Percentiles rank a stretch among this genome's conserved stretches.
Evolutionary conservation across 2,888 invertebrate species (phyloP).

Genomic region (Zhuqinia jingwanae): DNA sequence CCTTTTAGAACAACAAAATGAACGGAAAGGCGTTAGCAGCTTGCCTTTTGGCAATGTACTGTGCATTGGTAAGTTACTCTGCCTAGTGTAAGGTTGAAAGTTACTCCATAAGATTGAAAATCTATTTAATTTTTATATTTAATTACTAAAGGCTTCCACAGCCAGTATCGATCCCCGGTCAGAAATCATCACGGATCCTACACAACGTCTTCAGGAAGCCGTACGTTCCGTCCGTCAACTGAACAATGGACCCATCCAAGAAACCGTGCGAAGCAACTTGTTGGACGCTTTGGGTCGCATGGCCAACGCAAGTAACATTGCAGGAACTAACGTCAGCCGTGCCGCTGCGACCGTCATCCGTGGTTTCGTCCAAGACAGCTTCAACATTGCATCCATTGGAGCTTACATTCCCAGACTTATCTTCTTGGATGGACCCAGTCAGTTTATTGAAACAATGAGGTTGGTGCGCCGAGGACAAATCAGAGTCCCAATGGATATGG

Average conservation of each 20-base stretch:
- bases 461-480: slow-evolving; percentile 77
- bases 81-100: no score
- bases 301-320: slow-evolving; percentile 75
- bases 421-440: slow-evolving; percentile 77
- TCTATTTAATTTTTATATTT: background rate
- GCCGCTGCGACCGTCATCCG: slow-evolving; percentile 76
- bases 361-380: slow-evolving; percentile 71
- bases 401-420: slow-evolving; percentile 77
- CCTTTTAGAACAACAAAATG: slow-evolving; percentile 11
- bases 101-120: background rate
- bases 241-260: slow-evolving; percentile 55
- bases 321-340: slow-evolving; percentile 75
- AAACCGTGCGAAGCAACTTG: slow-evolving; percentile 73
- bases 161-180: slow-evolving; percentile 45
- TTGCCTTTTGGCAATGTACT: slow-evolving; percentile 56
- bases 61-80: slow-evolving; percentile 45
- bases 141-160: slow-evolving; percentile 4
- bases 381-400: slow-evolving; percentile 75
- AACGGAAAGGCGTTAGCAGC: slow-evolving; percentile 1
- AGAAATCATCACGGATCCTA: slow-evolving; percentile 36
- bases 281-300: slow-evolving; percentile 68
- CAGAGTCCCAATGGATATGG: slow-evolving; percentile 74
- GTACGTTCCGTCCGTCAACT: slow-evolving; percentile 60
- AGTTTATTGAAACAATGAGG: slow-evolving; percentile 77
- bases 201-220: slow-evolving; percentile 48